Evolutionary conservation across 2,797 vertebrate genomes (phyloP), one percentile per base, ranked within the genome.

Genomic region (Aeoliscus strigatus): DNA sequence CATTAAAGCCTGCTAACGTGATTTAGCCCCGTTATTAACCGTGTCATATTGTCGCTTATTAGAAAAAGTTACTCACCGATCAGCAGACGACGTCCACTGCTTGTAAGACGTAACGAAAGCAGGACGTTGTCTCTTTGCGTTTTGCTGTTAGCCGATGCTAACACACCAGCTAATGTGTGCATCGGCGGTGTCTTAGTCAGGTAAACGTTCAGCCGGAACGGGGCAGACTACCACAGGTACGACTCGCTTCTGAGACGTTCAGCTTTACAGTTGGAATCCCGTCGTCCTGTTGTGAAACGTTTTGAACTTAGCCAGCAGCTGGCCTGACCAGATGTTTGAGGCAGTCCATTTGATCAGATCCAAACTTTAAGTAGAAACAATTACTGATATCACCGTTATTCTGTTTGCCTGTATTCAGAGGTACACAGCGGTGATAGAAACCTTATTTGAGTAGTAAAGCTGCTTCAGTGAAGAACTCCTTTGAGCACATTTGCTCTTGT

Each of bases 61-160:
- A 8, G 12, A 26, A 31, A 21, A 4, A 9, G 11, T 1, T 51
- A 11, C 51, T 56, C 10, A 2, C 4, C 28, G 27, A 2, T 6
- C 38, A 11, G 1, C 8, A n/a, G 10, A 43, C 26, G 8, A 8
- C 4, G 31, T 10, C 3, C 0, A 11, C n/a, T 8, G 12, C 10
- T 9, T 27, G 14, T 14, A 1, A 47, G 13, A 35, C 14, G 12
- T 2, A 9, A n/a, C 0, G 4, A 2, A 16, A 34, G 18, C 16
- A 8, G 35, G 15, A n/a, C n/a, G 4, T 30, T 4, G 9, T 24
- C 36, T 38, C 12, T 26, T 7, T 4, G 42, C 30, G 40, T 4
- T 1, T 17, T 41, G 51, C 26, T 62, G 47, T 66, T 78, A 80
- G 73, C 75, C 10, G n/a, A 51, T 70, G 82, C 77, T 83, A 77